A percentile compares a stretch with the other conserved stretches of the same genome.
phyloP scores from a whole-genome alignment of 2,113 vertebrate species.

The Hipposideros armiger region DNA sequence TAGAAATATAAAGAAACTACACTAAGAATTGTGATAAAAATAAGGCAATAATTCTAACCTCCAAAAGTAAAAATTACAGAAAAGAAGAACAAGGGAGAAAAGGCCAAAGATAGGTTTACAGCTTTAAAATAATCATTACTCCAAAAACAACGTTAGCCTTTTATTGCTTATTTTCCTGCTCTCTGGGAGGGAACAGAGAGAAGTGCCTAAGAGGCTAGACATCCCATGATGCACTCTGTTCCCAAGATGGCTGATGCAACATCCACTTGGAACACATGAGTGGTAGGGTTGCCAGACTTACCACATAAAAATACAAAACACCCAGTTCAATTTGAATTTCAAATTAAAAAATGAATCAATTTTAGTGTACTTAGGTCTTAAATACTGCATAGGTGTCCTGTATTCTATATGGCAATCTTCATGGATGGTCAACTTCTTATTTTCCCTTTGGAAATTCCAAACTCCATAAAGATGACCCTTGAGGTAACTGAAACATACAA shows the following conservation, averaged over 20 bases:
- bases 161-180: neutral
- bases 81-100: neutral
- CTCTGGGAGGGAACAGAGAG: neutral
- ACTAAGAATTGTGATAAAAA: neutral
- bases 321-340: neutral
- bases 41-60: neutral
- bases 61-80: neutral
- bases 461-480: neutral
- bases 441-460: constrained; percentile 32
- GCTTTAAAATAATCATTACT: neutral
- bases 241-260: neutral
- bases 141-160: neutral
- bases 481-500: neutral
- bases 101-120: neutral
- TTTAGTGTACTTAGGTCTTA: neutral
- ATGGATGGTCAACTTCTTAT: neutral
- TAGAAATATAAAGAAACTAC: constrained; percentile 14
- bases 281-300: neutral
- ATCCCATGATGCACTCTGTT: neutral
- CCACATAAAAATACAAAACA: neutral
- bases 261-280: neutral
- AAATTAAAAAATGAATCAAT: neutral
- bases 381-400: neutral
- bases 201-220: neutral
- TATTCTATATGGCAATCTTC: neutral